Conservation (phyloP, 2,888 invertebrate genomes). For the Endotricha flammealis region DNA sequence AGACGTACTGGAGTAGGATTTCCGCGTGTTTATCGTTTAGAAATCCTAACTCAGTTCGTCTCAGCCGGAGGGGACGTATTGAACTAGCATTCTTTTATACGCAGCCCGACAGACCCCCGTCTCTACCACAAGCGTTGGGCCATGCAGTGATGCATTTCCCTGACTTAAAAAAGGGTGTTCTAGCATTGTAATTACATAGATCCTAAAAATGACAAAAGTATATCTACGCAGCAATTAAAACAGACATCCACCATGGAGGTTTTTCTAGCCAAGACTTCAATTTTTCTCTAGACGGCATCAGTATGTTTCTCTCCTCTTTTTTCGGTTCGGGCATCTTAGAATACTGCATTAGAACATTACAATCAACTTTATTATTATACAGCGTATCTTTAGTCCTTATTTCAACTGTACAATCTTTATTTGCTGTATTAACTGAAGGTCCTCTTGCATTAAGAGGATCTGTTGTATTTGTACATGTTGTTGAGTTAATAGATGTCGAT, state of each 20-base stretch:
- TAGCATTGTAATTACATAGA: too few relatives aligned
- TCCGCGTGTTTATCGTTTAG: too few relatives aligned
- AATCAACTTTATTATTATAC: conserved; percentile 46
- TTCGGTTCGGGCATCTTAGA: conserved; percentile 53
- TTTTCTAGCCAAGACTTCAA: conserved; percentile 54
- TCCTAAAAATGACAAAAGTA: too few relatives aligned
- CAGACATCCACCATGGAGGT: conserved; percentile 67
- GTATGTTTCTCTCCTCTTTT: conserved; percentile 22
- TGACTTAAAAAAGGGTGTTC: too few relatives aligned
- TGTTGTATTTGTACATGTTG: conserved; percentile 38
- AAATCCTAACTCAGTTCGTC: too few relatives aligned
- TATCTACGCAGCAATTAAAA: conserved; percentile 59
- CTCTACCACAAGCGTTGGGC: too few relatives aligned
- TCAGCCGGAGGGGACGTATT: too few relatives aligned
- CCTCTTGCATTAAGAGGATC: conserved; percentile 56
- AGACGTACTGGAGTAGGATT: too few relatives aligned
- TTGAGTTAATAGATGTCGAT: conserved; percentile 31
- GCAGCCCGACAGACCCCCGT: too few relatives aligned
- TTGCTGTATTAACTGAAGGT: conserved; percentile 32
- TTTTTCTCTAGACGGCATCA: conserved; percentile 46
- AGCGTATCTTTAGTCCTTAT: conserved; percentile 43
- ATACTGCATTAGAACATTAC: conserved; percentile 46
- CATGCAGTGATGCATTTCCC: too few relatives aligned
- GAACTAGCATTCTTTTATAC: too few relatives aligned
- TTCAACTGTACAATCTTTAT: conserved; percentile 53